Evolutionary conservation across 2,888 invertebrate species (phyloP).

Genomic region (Acutogordius australiensis): DNA sequence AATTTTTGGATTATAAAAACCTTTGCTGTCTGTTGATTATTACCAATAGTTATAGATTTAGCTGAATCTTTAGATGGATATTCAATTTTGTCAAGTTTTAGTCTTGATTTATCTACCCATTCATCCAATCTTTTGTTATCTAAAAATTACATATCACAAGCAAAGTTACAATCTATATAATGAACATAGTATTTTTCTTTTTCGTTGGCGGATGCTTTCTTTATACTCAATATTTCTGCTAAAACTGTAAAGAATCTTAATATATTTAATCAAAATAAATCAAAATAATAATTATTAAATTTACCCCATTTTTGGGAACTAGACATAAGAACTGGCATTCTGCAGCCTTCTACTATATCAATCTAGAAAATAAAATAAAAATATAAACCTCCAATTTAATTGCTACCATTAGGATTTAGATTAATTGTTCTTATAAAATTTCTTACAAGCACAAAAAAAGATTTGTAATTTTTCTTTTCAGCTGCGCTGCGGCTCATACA

Average conservation of each 20-base stretch:
- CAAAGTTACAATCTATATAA: not conserved
- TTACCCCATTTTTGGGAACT: conserved; percentile 9
- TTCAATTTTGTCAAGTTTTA: not conserved
- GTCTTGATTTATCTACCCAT: not conserved
- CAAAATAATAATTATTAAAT: not conserved
- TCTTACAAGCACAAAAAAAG: no score
- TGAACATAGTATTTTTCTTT: not conserved
- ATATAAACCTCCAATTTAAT: not conserved
- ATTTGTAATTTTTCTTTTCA: no score
- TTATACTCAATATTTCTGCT: not conserved
- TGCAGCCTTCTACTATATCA: conserved; percentile 2
- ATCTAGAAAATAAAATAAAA: not conserved
- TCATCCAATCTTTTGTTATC: conserved; percentile 8
- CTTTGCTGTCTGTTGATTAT: not conserved
- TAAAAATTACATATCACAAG: not conserved
- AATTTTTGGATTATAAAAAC: no score
- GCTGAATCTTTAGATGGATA: not conserved
- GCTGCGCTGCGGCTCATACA: no score
- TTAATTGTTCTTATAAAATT: no score
- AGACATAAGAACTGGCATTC: conserved; percentile 2
- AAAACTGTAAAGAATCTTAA: no score
- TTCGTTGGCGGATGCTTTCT: not conserved
- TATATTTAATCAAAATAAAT: not conserved
- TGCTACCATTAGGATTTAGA: not conserved
- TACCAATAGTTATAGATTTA: not conserved